A percentile compares a stretch with the other conserved stretches of the same genome.
Evolutionary conservation across 1,140 invertebrate species (phyloP).

Genomic region (Diplogasteroides magnus): DNA sequence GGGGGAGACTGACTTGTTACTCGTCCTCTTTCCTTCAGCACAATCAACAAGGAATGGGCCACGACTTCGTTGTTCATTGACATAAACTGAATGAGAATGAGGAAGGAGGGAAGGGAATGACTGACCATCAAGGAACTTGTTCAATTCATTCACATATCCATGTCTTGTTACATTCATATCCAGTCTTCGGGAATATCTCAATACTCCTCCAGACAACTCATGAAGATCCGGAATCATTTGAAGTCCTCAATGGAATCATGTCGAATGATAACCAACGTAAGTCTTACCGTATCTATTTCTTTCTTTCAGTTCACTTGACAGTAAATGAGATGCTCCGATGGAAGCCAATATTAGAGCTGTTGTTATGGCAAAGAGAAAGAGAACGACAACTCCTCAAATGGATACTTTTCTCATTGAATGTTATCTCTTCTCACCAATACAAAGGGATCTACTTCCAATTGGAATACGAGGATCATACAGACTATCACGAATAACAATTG

Average conservation of each 20-base stretch:
- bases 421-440: no score
- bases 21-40: not conserved
- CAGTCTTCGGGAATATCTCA: not conserved
- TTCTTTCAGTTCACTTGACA: no score
- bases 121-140: not conserved
- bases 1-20: no score
- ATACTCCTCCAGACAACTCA: not conserved
- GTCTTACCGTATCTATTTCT: not conserved
- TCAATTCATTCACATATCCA: not conserved
- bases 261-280: not conserved
- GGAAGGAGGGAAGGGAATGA: not conserved
- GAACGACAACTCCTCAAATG: no score
- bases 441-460: no score
- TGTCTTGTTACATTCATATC: not conserved
- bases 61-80: not conserved
- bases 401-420: no score
- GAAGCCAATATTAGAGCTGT: no score
- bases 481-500: no score
- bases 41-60: not conserved
- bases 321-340: no score
- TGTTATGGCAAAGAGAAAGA: no score
- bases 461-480: no score
- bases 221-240: not conserved
- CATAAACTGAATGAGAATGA: not conserved
- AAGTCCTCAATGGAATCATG: not conserved